These are phyloP conservation scores for Jordanella pulchra DNA, from an alignment of 2,797 vertebrate species.

Conservation along the genomic window DNA sequence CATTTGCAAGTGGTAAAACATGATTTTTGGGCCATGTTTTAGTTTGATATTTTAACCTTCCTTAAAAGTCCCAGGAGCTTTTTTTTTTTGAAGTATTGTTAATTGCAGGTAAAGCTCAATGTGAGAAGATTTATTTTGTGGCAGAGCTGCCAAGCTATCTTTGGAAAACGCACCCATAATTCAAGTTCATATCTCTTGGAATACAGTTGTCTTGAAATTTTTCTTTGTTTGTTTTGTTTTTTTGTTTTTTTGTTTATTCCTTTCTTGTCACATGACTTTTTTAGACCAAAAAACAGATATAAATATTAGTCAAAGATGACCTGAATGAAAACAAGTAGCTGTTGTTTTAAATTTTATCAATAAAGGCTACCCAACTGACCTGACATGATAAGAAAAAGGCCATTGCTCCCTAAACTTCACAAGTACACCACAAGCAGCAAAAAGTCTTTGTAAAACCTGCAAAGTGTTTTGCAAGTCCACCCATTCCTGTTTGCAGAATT, in stretches of 20 bases:
- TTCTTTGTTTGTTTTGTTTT: constrained; percentile 19
- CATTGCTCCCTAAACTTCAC: too few species aligned
- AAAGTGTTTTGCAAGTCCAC: not conserved
- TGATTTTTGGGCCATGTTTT: constrained; percentile 21
- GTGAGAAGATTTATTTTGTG: constrained; percentile 24
- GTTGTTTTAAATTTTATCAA: not conserved
- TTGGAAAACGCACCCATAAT: constrained; percentile 9
- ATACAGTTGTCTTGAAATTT: not conserved
- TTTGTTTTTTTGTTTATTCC: constrained; percentile 18
- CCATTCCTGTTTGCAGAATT: too few species aligned
- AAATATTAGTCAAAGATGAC: not conserved
- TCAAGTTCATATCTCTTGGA: constrained; percentile 20
- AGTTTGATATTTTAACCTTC: constrained; percentile 22
- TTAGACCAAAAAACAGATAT: not conserved
- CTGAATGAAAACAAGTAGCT: not conserved
- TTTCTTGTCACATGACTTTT: constrained; percentile 3
- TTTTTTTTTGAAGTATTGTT: constrained; percentile 22
- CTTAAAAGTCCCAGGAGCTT: constrained; percentile 16
- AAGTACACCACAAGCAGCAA: too few species aligned
- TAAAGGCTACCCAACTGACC: too few species aligned
- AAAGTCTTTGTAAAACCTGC: too few species aligned
- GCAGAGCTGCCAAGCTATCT: constrained; percentile 13
- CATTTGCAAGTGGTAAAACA: constrained; percentile 17
- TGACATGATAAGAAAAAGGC: too few species aligned
- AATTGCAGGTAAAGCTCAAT: not conserved